These are phyloP conservation scores for Alouatta palliata DNA, from an alignment of 2,113 vertebrate genomes.

Conservation along the genomic window DNA sequence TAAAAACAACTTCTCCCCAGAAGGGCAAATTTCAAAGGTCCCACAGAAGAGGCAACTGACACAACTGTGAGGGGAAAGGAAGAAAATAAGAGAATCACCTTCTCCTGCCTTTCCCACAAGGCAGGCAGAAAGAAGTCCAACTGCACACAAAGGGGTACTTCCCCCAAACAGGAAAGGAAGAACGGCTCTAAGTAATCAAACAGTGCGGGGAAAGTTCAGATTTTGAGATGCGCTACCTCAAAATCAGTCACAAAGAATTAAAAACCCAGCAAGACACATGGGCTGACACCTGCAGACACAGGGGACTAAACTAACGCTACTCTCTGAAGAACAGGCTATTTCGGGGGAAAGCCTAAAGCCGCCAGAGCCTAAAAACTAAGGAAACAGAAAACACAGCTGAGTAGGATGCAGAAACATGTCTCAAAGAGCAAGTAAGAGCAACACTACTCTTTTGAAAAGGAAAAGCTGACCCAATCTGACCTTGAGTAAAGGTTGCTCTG, in stretches of 20 bases:
- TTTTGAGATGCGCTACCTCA: not conserved
- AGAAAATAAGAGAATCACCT: not conserved
- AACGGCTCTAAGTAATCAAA: not conserved
- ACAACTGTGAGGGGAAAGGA: not conserved
- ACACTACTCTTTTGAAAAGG: not conserved
- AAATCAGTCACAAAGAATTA: not conserved
- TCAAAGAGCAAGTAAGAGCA: not conserved
- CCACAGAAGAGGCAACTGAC: not conserved
- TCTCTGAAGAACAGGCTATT: not conserved
- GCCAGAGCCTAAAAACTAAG: not conserved
- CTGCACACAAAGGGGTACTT: not conserved
- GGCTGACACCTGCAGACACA: not conserved
- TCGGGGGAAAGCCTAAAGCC: not conserved
- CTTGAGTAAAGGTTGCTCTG: slow-evolving; percentile 32
- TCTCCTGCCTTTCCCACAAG: not conserved
- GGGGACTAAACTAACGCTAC: not conserved
- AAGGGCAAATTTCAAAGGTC: not conserved
- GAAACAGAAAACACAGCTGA: not conserved
- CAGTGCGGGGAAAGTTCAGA: not conserved
- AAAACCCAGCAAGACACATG: not conserved
- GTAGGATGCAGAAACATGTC: not conserved
- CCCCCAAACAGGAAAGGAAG: not conserved
- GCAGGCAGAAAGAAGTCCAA: not conserved
- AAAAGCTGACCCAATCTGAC: slow-evolving; percentile 44
- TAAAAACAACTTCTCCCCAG: not conserved